phyloP scores from a whole-genome alignment of 2,888 invertebrate species.

The Euphydryas editha region DNA sequence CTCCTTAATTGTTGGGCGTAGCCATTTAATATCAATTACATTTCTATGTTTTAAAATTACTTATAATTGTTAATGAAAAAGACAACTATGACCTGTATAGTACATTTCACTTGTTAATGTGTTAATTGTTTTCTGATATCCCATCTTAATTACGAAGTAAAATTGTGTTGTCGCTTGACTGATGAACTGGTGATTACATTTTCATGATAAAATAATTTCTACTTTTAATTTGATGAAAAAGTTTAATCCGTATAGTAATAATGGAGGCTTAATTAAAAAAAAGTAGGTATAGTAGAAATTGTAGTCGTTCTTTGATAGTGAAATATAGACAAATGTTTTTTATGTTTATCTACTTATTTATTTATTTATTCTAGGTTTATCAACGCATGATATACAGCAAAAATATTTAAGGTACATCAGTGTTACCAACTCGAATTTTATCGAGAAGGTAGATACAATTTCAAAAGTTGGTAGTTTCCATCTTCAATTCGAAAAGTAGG shows the following conservation, averaged over 20 bases:
- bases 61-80: neutral
- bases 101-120: neutral
- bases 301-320: no score
- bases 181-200: neutral
- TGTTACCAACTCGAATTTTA: no score
- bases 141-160: neutral
- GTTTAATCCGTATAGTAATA: neutral
- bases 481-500: no score
- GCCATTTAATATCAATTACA: neutral
- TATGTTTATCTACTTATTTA: no score
- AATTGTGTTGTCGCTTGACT: neutral
- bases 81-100: neutral
- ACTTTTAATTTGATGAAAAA: neutral
- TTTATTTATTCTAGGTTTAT: no score
- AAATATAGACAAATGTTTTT: no score
- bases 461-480: no score
- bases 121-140: neutral
- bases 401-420: no score
- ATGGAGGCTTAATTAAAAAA: neutral
- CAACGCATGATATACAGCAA: no score
- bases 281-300: no score
- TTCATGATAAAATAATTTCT: neutral
- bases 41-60: neutral
- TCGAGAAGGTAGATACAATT: no score
- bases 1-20: neutral